Conservation (phyloP, 2,113 vertebrate species). For the Sinocyclocheilus grahami region DNA sequence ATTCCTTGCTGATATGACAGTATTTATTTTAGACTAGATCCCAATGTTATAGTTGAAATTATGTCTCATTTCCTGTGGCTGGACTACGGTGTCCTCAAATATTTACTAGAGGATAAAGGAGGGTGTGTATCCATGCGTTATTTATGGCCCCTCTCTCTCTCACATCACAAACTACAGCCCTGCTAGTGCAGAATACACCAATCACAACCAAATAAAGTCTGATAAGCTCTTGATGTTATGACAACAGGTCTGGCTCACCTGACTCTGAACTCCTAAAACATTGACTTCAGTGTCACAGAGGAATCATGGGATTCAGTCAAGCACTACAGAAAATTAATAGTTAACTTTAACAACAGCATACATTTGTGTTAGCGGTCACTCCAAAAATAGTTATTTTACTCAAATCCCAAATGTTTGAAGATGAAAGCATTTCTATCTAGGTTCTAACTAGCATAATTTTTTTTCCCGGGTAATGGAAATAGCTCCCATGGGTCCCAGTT, state of each 20-base stretch:
- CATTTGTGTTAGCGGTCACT: background rate
- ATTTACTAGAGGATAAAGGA: conserved; percentile 40
- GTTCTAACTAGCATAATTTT: background rate
- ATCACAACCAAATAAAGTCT: background rate
- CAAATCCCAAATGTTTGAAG: background rate
- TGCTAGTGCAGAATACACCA: background rate
- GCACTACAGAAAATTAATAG: background rate
- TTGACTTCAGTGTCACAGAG: background rate
- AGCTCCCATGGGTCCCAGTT: background rate
- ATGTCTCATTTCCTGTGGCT: conserved; percentile 12
- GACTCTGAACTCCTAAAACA: background rate
- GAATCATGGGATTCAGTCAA: background rate
- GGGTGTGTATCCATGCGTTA: conserved; percentile 28
- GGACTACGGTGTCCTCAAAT: background rate
- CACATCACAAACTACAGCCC: background rate
- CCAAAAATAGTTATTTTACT: background rate
- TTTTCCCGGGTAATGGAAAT: too few species aligned
- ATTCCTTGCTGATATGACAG: background rate
- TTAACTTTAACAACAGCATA: background rate
- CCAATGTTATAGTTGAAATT: background rate
- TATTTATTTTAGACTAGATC: background rate
- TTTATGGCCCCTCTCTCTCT: conserved; percentile 1
- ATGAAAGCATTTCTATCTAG: background rate
- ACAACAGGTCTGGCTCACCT: background rate
- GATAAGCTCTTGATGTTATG: too few species aligned